Conservation (phyloP, 2,888 invertebrate genomes). For the Idaea biselata region DNA sequence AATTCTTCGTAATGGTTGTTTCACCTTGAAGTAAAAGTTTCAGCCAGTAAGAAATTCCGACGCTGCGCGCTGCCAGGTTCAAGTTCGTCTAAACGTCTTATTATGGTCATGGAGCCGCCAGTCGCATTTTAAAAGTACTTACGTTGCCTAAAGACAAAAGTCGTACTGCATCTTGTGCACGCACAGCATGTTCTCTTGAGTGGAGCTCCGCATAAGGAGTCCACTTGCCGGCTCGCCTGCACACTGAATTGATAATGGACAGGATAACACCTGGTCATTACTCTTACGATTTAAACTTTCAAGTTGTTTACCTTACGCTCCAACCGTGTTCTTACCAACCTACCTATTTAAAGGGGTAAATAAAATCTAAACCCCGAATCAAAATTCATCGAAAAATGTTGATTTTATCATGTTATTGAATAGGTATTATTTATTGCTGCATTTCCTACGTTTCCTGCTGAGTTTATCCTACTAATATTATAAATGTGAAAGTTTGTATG, state of each 20-base stretch:
- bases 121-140: conserved; percentile 36
- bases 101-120: conserved; percentile 43
- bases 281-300: conserved; percentile 34
- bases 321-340: not conserved
- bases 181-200: conserved; percentile 10
- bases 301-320: not conserved
- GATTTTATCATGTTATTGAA: too few species aligned
- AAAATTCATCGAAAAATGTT: too few species aligned
- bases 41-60: not conserved
- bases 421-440: too few species aligned
- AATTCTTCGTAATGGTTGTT: not conserved
- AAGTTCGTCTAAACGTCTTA: conserved; percentile 36
- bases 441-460: too few species aligned
- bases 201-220: conserved; percentile 36
- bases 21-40: not conserved
- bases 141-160: conserved; percentile 41
- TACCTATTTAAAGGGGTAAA: not conserved
- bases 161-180: conserved; percentile 35
- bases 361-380: too few species aligned
- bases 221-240: conserved; percentile 32
- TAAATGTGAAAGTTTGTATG: too few species aligned
- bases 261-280: conserved; percentile 66
- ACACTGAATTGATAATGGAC: conserved; percentile 60
- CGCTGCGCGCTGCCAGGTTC: conserved; percentile 3
- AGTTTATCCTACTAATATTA: too few species aligned